Evolutionary conservation across 2,113 vertebrate genomes (phyloP).

Genomic region (Podarcis muralis): DNA sequence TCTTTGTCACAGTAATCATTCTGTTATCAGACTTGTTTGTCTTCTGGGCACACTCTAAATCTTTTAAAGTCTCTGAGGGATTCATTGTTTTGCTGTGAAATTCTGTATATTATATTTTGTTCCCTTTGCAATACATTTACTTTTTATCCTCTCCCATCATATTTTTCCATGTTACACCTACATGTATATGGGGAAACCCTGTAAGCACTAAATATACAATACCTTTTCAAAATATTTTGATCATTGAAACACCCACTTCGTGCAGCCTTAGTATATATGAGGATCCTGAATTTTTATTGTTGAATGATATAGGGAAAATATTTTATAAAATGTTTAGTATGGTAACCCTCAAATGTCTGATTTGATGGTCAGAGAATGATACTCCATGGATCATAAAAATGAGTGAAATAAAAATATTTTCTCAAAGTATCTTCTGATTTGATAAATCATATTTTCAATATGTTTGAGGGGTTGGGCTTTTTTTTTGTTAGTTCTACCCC

Average conservation of each 20-base stretch:
- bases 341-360: conserved; percentile 51
- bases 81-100: neutral
- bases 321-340: conserved; percentile 40
- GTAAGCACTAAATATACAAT: conserved; percentile 64
- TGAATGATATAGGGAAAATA: conserved; percentile 53
- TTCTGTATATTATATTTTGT: conserved; percentile 26
- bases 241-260: conserved; percentile 62
- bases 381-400: neutral
- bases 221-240: conserved; percentile 49
- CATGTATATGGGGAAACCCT: conserved; percentile 53
- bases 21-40: neutral
- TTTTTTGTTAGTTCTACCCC: conserved; percentile 51
- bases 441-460: conserved; percentile 35
- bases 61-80: neutral
- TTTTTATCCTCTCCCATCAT: conserved; percentile 47
- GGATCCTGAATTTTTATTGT: conserved; percentile 57
- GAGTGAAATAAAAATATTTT: conserved; percentile 58
- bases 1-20: neutral
- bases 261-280: conserved; percentile 64
- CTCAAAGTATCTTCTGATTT: conserved; percentile 43
- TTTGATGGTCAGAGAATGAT: neutral
- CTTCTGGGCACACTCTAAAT: neutral
- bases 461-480: conserved; percentile 13
- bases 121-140: conserved; percentile 12
- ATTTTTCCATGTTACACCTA: conserved; percentile 54